Base-by-base conservation (phyloP, 2,113 vertebrate genomes). In the Lonchura striata region DNA sequence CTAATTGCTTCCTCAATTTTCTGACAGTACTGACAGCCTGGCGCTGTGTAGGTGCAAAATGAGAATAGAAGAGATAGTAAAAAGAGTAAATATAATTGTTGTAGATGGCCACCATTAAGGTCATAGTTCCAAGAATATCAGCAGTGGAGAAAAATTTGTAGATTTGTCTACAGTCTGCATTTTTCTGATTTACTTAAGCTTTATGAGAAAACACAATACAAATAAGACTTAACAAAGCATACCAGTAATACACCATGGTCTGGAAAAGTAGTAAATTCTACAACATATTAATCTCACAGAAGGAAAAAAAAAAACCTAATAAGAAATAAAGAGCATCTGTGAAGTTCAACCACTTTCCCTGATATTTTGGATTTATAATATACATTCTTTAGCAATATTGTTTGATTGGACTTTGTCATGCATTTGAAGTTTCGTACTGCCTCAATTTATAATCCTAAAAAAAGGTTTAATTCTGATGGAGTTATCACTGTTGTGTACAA, bases 1-100 rank as follows among this genome's bases (percentile, higher is more conserved):
- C 14, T 76, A 87, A 80, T 70, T 82, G 33, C 19, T 86, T 75
- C 30, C n/a, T 74, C 77, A 82, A 63, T 93, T 94, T 96, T 72
- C 94, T 95, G 88, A 86, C 15, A 28, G 50, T 11, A 54, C 28
- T 54, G 39, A 80, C 90, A 10, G 11, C 39, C 39, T 90, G 72
- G 64, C 31, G 82, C 23, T 37, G 15, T 1, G 2, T 68, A 82
- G 56, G 23, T 91, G 52, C 47, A 84, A 88, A 92, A 94, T 72
- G 72, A 94, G 72, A 95, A 83, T 61, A 92, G 30, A 82, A 91
- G 85, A 80, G 24, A 42, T 88, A 74, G 63, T 86, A 82, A 78
- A 94, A 95, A 75, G 33, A 88, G 42, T 31, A 72, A 81, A 72
- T 83, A 41, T 31, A 78, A 41, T 24, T 68, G 33, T 56, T 90